Percentiles rank a stretch among this genome's conserved stretches.
phyloP scores from a whole-genome alignment of 2,113 vertebrate species.

The Zootoca vivipara region DNA sequence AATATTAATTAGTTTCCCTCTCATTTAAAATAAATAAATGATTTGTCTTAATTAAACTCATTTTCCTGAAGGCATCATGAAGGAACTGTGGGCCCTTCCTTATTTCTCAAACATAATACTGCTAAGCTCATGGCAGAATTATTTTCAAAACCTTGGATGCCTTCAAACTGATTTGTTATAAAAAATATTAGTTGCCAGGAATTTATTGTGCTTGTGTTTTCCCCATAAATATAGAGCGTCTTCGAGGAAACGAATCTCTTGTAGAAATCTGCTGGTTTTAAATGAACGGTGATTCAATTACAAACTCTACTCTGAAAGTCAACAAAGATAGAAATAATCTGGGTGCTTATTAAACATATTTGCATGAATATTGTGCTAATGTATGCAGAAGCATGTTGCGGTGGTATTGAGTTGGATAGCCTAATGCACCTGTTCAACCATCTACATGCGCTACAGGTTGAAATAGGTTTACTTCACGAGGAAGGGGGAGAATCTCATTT shows the following conservation, averaged over 20 bases:
- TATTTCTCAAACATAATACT: background rate
- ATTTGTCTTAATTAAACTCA: background rate
- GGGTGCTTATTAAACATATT: constrained; percentile 20
- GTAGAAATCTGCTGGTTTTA: constrained; percentile 8
- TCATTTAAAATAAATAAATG: background rate
- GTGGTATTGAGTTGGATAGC: background rate
- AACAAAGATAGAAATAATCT: constrained; percentile 21
- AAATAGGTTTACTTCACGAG: constrained; percentile 28
- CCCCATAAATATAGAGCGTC: background rate
- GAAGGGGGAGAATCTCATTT: constrained; percentile 38
- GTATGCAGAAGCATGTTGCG: background rate
- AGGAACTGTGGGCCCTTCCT: background rate
- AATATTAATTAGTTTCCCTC: background rate
- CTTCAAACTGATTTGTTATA: constrained; percentile 1
- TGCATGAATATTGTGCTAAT: constrained; percentile 21
- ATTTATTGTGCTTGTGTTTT: background rate
- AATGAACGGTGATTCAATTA: constrained; percentile 18
- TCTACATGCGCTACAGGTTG: background rate
- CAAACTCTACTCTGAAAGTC: constrained; percentile 20
- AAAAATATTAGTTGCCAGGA: background rate
- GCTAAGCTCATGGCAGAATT: background rate
- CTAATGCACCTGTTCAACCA: background rate
- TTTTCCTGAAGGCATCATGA: background rate
- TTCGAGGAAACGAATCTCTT: constrained; percentile 2
- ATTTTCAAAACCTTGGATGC: background rate